phyloP scores from a whole-genome alignment of 2,113 vertebrate species.

The Cisticola juncidis region DNA sequence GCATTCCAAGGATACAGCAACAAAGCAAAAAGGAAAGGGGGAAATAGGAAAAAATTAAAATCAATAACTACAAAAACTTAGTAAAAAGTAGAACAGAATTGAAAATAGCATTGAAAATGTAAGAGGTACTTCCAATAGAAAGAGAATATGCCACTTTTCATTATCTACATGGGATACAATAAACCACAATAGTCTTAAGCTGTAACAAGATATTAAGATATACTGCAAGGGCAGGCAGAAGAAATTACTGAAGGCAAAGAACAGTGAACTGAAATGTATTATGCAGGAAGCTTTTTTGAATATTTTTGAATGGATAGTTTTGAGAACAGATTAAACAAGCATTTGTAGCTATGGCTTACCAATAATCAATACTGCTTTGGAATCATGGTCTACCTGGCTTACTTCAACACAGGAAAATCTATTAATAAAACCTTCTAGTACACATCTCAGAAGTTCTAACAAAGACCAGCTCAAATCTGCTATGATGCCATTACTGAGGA shows the following conservation, averaged over 20 bases:
- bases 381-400: neutral
- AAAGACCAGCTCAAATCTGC: neutral
- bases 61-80: neutral
- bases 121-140: neutral
- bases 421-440: neutral
- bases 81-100: neutral
- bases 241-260: neutral
- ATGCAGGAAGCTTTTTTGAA: neutral
- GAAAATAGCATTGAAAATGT: neutral
- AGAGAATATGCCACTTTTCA: neutral
- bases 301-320: neutral
- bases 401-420: neutral
- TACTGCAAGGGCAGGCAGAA: rapidly evolving
- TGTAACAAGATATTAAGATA: neutral
- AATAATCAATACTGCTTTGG: neutral
- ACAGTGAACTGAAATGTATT: neutral
- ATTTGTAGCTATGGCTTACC: neutral
- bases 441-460: neutral
- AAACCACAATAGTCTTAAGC: neutral
- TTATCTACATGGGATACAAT: neutral
- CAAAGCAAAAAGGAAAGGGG: neutral
- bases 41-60: neutral
- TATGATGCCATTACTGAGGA: neutral
- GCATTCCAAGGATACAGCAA: neutral
- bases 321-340: neutral